Evolutionary conservation across 2,113 vertebrate species (phyloP).

Genomic region (Castor canadensis): DNA sequence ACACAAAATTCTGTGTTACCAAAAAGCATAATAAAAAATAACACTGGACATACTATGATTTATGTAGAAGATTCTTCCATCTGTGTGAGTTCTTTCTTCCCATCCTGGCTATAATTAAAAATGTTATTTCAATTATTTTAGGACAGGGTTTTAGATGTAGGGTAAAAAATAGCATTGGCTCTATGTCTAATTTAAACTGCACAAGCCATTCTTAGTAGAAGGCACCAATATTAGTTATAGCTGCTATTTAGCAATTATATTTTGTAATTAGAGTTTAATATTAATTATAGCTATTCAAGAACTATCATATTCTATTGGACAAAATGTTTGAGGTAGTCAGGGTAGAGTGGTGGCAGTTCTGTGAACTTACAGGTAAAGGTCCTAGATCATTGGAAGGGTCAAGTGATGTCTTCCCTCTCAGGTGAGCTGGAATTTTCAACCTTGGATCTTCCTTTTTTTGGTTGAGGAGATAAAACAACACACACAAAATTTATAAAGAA

Average conservation of each 20-base stretch:
- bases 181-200: not conserved
- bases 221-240: not conserved
- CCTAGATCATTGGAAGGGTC: conserved; percentile 91
- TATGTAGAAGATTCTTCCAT: conserved; percentile 97
- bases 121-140: conserved; percentile 44
- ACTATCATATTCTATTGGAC: not conserved
- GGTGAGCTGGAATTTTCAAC: conserved; percentile 89
- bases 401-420: conserved; percentile 87
- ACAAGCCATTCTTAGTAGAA: not conserved
- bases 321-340: not conserved
- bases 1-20: not conserved
- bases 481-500: conserved; percentile 61
- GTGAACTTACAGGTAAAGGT: conserved; percentile 90
- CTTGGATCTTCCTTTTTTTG: conserved; percentile 94
- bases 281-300: not conserved
- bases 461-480: conserved; percentile 49
- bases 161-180: not conserved
- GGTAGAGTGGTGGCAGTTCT: not conserved
- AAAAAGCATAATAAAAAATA: not conserved
- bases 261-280: too few relatives aligned
- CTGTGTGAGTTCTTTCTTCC: conserved; percentile 96
- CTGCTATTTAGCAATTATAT: too few relatives aligned
- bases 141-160: not conserved
- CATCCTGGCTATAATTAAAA: conserved; percentile 91
- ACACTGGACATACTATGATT: conserved; percentile 92